Percentiles rank a stretch among this genome's conserved stretches.
Conservation (phyloP, 1,140 invertebrate genomes). For the Leptinotarsa defecta region DNA sequence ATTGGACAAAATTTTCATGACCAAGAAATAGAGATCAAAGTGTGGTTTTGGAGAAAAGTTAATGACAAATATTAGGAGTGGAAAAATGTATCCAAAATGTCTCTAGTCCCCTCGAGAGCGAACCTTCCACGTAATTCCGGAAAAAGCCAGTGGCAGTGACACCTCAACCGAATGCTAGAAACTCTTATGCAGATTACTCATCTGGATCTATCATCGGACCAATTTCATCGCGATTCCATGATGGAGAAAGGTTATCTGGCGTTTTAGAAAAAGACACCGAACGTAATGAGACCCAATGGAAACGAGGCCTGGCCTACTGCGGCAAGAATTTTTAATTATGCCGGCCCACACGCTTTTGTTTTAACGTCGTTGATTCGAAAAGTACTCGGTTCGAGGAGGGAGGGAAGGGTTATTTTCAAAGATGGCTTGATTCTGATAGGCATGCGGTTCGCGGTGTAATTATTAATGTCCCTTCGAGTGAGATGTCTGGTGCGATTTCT, state of each 20-base stretch:
- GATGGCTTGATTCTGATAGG: conserved; percentile 28
- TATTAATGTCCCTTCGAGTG: conserved; percentile 7
- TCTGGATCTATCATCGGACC: conserved; percentile 4
- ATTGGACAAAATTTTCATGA: no score
- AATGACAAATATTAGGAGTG: no score
- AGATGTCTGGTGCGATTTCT: neutral
- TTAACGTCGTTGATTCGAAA: conserved; percentile 50
- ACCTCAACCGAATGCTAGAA: neutral
- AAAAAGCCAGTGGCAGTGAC: neutral
- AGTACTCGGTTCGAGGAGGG: conserved; percentile 19
- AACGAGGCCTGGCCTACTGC: conserved; percentile 31
- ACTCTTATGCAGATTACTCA: conserved; percentile 8
- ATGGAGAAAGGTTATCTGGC: neutral
- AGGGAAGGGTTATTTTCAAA: conserved; percentile 29
- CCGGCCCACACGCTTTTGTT: conserved; percentile 53
- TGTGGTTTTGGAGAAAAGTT: no score
- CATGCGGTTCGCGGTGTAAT: conserved; percentile 7
- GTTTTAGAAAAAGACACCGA: conserved; percentile 24
- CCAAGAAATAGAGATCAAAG: no score
- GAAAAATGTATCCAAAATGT: no score
- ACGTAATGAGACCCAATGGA: conserved; percentile 27
- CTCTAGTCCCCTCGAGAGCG: no score
- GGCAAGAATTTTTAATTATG: conserved; percentile 54
- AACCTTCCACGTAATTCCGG: neutral
- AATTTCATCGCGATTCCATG: conserved; percentile 4